phyloP scores from a whole-genome alignment of 2,797 vertebrate species.

The Eulemur rubriventer region DNA sequence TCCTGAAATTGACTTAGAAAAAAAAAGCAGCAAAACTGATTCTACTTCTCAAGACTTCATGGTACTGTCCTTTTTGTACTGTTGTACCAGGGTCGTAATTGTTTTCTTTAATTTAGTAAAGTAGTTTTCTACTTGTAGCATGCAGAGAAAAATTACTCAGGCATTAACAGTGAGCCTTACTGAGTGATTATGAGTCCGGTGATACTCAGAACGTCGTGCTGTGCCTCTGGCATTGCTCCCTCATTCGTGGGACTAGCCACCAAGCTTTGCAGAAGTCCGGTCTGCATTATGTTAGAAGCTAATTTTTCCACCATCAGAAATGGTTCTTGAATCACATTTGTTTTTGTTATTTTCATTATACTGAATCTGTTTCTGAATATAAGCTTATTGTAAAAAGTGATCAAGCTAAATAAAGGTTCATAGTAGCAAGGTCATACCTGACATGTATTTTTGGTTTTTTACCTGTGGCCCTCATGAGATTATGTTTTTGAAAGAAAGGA shows the following conservation, averaged over 20 bases:
- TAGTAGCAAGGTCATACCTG: not conserved
- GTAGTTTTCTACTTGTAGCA: not conserved
- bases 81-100: not conserved
- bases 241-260: not conserved
- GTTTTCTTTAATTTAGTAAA: not conserved
- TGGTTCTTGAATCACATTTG: not conserved
- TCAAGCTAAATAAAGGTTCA: not conserved
- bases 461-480: not conserved
- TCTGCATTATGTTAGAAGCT: not conserved
- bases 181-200: not conserved
- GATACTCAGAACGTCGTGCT: not conserved
- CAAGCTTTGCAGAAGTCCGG: not conserved
- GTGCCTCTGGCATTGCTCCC: fast-evolving
- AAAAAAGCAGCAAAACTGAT: not conserved
- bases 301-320: not conserved
- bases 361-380: not conserved
- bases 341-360: not conserved
- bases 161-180: not conserved
- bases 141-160: not conserved
- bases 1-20: not conserved
- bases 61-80: not conserved
- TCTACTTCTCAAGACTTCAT: not conserved
- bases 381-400: not conserved
- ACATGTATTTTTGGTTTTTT: not conserved
- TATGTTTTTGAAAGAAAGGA: not conserved